phyloP scores from a whole-genome alignment of 2,888 invertebrate genomes.

The Xanthorhoe spadicearia region DNA sequence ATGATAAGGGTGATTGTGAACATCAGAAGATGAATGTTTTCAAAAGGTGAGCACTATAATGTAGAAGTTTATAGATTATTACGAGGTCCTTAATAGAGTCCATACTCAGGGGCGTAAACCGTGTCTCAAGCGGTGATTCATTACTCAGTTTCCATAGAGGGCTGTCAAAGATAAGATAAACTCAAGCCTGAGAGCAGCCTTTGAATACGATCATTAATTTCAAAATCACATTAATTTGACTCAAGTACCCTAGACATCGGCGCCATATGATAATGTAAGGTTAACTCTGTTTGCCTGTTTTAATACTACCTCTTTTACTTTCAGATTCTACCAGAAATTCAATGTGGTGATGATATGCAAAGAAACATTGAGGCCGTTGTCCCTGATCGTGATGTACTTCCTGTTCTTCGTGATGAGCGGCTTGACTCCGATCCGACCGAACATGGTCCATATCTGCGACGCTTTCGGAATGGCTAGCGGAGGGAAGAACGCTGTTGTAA shows the following conservation, averaged over 20 bases:
- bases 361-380: conserved; percentile 79
- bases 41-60: conserved; percentile 53
- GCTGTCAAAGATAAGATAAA: too few species aligned
- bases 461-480: conserved; percentile 74
- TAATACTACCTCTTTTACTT: conserved; percentile 31
- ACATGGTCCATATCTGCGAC: conserved; percentile 81
- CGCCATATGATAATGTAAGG: too few species aligned
- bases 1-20: conserved; percentile 54
- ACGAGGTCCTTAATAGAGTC: too few species aligned
- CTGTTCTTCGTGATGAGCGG: conserved; percentile 82
- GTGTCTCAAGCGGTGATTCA: too few species aligned
- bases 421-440: conserved; percentile 77
- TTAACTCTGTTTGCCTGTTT: too few species aligned
- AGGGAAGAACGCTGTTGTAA: conserved; percentile 74
- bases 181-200: too few species aligned
- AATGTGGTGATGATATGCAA: conserved; percentile 77
- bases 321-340: conserved; percentile 63
- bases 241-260: too few species aligned
- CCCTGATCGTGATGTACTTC: conserved; percentile 78
- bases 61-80: neutral
- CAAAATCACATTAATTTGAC: too few species aligned
- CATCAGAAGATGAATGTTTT: conserved; percentile 66
- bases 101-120: too few species aligned
- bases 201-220: too few species aligned
- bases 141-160: too few species aligned